Conservation (phyloP, 1,140 invertebrate genomes). For the Platorchestia sp. region DNA sequence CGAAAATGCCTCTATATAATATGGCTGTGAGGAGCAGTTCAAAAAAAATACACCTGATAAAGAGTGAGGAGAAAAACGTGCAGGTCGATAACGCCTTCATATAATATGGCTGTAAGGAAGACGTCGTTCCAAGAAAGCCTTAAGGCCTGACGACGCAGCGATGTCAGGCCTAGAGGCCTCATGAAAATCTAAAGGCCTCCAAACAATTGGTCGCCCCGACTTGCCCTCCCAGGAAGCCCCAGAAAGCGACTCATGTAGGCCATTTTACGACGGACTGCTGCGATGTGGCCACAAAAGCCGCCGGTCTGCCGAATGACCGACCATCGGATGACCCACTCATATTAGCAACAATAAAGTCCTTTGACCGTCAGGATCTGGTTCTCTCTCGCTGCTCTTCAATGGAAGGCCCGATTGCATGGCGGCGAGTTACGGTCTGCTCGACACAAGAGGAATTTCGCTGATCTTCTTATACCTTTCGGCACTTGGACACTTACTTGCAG, state of each 20-base stretch:
- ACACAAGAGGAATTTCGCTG: conserved; percentile 35
- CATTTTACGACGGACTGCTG: not conserved
- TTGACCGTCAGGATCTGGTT: conserved; percentile 12
- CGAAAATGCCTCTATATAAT: not conserved
- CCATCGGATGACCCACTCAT: conserved; percentile 37
- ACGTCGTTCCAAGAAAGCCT: not conserved
- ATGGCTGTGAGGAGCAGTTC: no score
- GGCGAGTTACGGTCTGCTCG: conserved; percentile 23
- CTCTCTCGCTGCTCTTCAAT: conserved; percentile 40
- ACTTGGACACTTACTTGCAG: conserved; percentile 23
- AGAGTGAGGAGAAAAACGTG: not conserved
- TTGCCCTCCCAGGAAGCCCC: not conserved
- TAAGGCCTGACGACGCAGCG: not conserved
- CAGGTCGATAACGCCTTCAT: not conserved
- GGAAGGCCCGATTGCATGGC: conserved; percentile 37
- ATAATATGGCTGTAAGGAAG: not conserved
- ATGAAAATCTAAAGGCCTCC: not conserved
- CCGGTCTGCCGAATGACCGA: not conserved
- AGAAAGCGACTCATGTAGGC: not conserved
- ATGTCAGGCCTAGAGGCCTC: not conserved
- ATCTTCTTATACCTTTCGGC: conserved; percentile 29
- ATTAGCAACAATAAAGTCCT: conserved; percentile 44
- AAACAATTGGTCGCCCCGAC: not conserved
- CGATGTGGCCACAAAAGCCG: not conserved
- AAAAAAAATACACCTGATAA: not conserved